phyloP scores from a whole-genome alignment of 2,113 vertebrate genomes.

The Ramphastos sulfuratus region DNA sequence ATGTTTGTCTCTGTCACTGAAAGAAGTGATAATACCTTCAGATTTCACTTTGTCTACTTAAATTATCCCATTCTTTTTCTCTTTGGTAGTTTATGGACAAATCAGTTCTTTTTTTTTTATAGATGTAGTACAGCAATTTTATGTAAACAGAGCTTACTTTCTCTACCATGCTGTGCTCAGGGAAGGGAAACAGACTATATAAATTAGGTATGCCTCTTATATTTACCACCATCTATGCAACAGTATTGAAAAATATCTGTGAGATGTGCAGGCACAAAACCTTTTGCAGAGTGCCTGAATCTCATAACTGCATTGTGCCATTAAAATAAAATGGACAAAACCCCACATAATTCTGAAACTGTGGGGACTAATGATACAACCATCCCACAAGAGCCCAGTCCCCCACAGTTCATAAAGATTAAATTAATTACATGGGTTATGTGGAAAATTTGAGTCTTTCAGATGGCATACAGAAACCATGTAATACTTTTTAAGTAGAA shows the following conservation, averaged over 20 bases:
- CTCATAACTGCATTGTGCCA: neutral
- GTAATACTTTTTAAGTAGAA: neutral
- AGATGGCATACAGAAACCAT: neutral
- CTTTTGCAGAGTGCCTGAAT: neutral
- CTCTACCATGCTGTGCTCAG: neutral
- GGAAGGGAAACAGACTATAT: conserved; percentile 16
- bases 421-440: neutral
- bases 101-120: neutral
- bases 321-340: neutral
- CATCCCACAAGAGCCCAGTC: neutral
- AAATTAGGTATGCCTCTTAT: neutral
- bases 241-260: neutral
- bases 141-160: neutral
- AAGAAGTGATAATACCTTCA: neutral
- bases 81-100: neutral
- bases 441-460: neutral
- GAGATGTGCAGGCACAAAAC: neutral
- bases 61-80: neutral
- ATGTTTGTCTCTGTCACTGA: neutral
- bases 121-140: neutral
- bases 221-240: neutral
- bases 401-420: neutral
- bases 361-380: neutral
- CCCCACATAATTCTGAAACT: neutral
- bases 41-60: neutral